Conservation (phyloP, 2,113 vertebrate genomes). For the Myxocyprinus asiaticus region DNA sequence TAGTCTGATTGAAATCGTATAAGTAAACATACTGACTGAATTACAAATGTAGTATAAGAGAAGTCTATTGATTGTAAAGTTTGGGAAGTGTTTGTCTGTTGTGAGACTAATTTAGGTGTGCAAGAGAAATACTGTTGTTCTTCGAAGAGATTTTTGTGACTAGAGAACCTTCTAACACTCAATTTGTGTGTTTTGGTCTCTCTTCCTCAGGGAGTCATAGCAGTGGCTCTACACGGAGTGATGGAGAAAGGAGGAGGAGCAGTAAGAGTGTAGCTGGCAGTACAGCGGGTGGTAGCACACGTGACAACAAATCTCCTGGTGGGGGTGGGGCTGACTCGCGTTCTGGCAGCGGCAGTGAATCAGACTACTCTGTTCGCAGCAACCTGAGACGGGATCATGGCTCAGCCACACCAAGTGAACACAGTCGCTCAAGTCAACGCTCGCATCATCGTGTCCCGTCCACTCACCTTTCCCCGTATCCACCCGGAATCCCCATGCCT, state of each 20-base stretch:
- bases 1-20: no score
- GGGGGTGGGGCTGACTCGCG: conserved; percentile 80
- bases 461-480: conserved; percentile 79
- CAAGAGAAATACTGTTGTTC: no score
- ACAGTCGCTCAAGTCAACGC: conserved; percentile 77
- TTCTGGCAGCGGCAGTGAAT: conserved; percentile 90
- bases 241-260: conserved; percentile 71
- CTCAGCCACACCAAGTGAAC: conserved; percentile 80
- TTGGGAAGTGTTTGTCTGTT: no score
- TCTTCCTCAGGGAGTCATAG: conserved; percentile 83
- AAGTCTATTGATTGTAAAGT: no score
- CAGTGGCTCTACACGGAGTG: conserved; percentile 86
- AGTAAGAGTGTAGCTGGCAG: conserved; percentile 72
- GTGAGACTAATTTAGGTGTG: no score
- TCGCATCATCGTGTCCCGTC: conserved; percentile 78
- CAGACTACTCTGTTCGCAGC: conserved; percentile 85
- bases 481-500: conserved; percentile 82
- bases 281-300: conserved; percentile 66
- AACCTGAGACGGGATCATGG: conserved; percentile 77
- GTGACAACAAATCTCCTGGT: conserved; percentile 74
- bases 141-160: no score
- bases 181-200: not conserved
- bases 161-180: not conserved
- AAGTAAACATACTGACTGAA: no score
- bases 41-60: no score